Evolutionary conservation across 2,797 vertebrate genomes (phyloP).

Genomic region (Aldrovandia affinis): DNA sequence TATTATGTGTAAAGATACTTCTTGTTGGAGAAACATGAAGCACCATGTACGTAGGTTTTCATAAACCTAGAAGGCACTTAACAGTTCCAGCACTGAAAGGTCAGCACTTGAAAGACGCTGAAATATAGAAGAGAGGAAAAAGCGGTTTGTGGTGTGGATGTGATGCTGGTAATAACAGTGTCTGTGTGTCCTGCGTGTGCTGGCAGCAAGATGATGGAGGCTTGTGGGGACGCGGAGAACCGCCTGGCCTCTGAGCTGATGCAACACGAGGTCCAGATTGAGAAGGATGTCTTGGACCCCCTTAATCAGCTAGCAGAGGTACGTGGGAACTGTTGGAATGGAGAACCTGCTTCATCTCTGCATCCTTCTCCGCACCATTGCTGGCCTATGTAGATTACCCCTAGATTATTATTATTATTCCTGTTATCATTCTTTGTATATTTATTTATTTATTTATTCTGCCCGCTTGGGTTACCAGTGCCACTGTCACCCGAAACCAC

Average conservation of each 20-base stretch:
- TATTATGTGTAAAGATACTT: not conserved
- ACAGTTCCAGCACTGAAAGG: no score
- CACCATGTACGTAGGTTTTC: not conserved
- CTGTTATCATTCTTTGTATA: no score
- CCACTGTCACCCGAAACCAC: no score
- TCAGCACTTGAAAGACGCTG: not conserved
- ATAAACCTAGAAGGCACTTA: not conserved
- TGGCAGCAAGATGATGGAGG: constrained; percentile 92
- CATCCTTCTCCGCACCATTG: not conserved
- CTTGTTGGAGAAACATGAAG: not conserved
- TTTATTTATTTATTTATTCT: no score
- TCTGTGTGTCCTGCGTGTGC: constrained; percentile 27
- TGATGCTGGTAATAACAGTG: not conserved
- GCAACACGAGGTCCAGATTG: constrained; percentile 90
- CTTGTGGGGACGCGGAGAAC: constrained; percentile 92
- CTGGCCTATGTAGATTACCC: no score
- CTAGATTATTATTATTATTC: no score
- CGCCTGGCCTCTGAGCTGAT: constrained; percentile 90
- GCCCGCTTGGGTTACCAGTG: no score
- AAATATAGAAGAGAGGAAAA: not conserved
- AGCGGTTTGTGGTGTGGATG: not conserved
- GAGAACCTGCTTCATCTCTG: not conserved
- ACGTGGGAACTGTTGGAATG: constrained; percentile 32
- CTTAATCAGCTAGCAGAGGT: constrained; percentile 92
- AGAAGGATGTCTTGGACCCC: constrained; percentile 91